phyloP scores from a whole-genome alignment of 2,797 vertebrate species.

The Hippoglossus hippoglossus region DNA sequence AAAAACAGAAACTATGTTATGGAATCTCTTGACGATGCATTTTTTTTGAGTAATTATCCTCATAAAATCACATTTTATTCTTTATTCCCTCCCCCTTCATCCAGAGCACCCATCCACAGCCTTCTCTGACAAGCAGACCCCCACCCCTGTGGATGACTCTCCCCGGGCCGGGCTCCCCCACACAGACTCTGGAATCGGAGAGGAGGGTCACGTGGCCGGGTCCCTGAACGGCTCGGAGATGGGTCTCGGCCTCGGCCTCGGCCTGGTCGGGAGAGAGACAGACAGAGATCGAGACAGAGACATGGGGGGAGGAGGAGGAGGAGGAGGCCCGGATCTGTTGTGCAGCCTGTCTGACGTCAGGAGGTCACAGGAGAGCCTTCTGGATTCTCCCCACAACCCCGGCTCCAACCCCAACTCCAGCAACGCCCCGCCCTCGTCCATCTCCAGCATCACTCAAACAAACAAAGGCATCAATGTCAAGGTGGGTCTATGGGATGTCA shows the following conservation, averaged over 20 bases:
- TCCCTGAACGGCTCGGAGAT: slow-evolving; percentile 94
- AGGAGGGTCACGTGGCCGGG: slow-evolving; percentile 90
- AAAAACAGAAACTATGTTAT: slow-evolving; percentile 1
- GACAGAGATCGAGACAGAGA: slow-evolving; percentile 79
- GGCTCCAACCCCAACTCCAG: slow-evolving; percentile 63
- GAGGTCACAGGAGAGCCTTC: slow-evolving; percentile 95
- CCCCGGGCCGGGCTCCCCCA: slow-evolving; percentile 93
- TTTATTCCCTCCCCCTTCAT: slow-evolving; percentile 18
- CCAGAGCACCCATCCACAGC: slow-evolving; percentile 91
- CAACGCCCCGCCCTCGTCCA: slow-evolving; percentile 90
- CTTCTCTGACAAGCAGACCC: slow-evolving; percentile 90
- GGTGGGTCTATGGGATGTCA: slow-evolving; percentile 49
- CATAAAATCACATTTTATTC: not conserved
- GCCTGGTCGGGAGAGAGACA: slow-evolving; percentile 78
- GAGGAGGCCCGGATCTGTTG: slow-evolving; percentile 93
- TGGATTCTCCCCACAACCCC: slow-evolving; percentile 86
- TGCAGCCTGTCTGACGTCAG: slow-evolving; percentile 94
- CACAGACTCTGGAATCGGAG: slow-evolving; percentile 97
- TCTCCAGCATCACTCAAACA: slow-evolving; percentile 96
- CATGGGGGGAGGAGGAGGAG: slow-evolving; percentile 68
- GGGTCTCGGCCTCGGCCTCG: slow-evolving; percentile 81
- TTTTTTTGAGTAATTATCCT: slow-evolving; percentile 4
- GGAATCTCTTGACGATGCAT: slow-evolving; percentile 5
- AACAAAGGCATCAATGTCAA: slow-evolving; percentile 98
- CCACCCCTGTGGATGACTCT: slow-evolving; percentile 91